Evolutionary conservation across 2,113 vertebrate genomes (phyloP), one percentile per base, ranked within the genome.

Genomic region (Polyodon spathula): DNA sequence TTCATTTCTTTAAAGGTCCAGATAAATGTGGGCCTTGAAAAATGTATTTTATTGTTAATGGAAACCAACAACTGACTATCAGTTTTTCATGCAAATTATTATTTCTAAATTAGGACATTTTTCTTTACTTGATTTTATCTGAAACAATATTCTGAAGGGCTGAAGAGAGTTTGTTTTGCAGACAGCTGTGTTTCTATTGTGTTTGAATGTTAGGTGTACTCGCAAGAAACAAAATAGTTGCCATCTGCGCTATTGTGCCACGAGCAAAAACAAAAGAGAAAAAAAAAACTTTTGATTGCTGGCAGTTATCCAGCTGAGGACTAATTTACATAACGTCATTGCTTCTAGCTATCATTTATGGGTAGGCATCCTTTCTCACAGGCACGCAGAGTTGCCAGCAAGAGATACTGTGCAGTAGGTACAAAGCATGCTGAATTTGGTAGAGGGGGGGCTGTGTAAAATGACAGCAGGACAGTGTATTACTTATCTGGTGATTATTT

Each of bases 261-360:
- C 56, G 27, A 58, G 39, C 63, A 59, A 51, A 59, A 59, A 54
- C 39, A 50, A 63, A 53, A 12, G 39, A 40, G 15, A 6, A 9
- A 54, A 61, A 11, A 11, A 15, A 44, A 64, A 12, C 63, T 53
- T 51, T 52, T 52, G 44, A 50, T 37, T 41, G 12, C 50, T 53
- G 59, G 59, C 39, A 38, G 37, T 39, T 27, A 40, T 53, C 50
- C 48, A 53, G 38, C 56, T 37, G 40, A 16, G 56, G 56, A 42
- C 56, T 59, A 17, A 59, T 54, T 43, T 58, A 64, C 40, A 64
- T 44, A 39, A 46, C 41, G 8, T 40, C 17, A 59, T 4, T 44
- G 16, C 6, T 59, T 58, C 48, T 41, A 12, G 56, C n/a, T 17
- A 51, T 64, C 52, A 59, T 59, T 50, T 50, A n/a, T 53, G 58